Conservation (phyloP, 1,140 invertebrate genomes). For the Augochlora pura region DNA sequence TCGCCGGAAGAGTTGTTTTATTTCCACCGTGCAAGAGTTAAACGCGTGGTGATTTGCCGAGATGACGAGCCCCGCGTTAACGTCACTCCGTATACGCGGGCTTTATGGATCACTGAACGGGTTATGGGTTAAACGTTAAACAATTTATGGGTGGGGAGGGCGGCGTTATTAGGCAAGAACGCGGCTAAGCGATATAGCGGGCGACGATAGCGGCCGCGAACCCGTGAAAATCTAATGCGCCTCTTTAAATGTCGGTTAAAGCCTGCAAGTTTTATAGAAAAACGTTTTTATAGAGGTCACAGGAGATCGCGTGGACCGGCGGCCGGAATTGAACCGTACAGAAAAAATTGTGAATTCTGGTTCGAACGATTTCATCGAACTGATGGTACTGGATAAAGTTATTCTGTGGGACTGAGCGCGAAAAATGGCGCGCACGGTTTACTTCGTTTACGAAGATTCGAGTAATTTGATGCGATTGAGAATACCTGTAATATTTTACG, state of each 20-base stretch:
- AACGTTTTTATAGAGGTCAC: background rate
- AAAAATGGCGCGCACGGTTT: no score
- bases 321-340: background rate
- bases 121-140: constrained; percentile 36
- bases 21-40: background rate
- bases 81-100: background rate
- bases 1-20: background rate
- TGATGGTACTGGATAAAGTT: no score
- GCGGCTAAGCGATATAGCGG: background rate
- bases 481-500: no score
- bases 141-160: constrained; percentile 34
- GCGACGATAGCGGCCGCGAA: background rate
- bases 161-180: constrained; percentile 21
- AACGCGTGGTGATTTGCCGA: constrained; percentile 5
- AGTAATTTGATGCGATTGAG: no score
- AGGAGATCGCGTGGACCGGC: no score
- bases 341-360: background rate
- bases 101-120: constrained; percentile 32
- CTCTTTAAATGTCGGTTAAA: background rate
- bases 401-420: no score
- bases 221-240: constrained; percentile 23
- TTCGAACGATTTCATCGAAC: no score
- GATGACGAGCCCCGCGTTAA: background rate
- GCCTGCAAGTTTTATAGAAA: background rate
- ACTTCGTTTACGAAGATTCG: no score